Evolutionary conservation across 1,140 invertebrate genomes (phyloP), one percentile per base, ranked within the genome.

Genomic region (Papilio xuthus): DNA sequence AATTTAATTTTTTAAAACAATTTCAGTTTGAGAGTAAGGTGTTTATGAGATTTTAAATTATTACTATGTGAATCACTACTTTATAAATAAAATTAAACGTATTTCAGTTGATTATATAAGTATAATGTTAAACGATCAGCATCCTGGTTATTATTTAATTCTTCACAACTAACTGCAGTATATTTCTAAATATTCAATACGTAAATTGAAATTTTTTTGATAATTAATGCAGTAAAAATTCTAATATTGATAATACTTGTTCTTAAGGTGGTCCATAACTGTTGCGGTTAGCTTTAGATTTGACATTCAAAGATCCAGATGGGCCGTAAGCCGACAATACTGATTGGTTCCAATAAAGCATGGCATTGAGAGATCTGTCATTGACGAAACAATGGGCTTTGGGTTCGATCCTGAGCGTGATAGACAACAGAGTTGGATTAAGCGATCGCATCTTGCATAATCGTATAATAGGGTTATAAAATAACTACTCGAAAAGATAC

Each of bases 261-360:
- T 69, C 56, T 26, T 63, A 12, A n/a, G n/a, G 44, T 44, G 32
- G 23, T 67, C 79, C 44, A 69, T 26, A 80, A 83, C 56, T 72
- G 75, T 23, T 26, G 3, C 80, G 2, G 72, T 82, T 78, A 89
- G 89, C 90, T 84, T 83, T 85, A 77, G 77, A 86, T 85, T 84
- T 81, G 76, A 84, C 84, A 84, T 76, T 76, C 86, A 86, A 87
- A 87, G 81, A 80, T 88, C 85, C 83, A 85, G 84, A 91, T 89
- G 85, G 84, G 78, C 80, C 69, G 80, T 90, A 89, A 93, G 89
- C 89, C 85, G 89, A 92, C 90, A 92, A 89, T 90, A 92, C 90
- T 92, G 91, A 93, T 93, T 88, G 89, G 85, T 86, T 85, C 83
- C 88, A 90, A 93, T 93, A 90, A 90, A 91, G 74, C 86, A 86